Evolutionary conservation across 2,888 invertebrate genomes (phyloP).

Genomic region (Frankliniella intonsa): DNA sequence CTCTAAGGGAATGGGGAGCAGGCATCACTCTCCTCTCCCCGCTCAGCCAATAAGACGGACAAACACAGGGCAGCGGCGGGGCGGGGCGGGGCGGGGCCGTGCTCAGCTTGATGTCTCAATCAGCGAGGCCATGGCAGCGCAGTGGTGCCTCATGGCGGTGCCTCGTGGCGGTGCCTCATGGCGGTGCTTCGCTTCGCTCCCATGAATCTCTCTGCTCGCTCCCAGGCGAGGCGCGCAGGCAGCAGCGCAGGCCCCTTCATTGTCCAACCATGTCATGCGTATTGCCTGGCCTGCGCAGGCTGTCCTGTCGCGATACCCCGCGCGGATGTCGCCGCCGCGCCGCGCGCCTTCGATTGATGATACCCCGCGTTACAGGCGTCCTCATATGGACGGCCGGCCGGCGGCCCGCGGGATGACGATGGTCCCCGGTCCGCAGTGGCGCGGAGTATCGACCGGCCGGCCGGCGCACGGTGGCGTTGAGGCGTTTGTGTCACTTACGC

Average conservation of each 20-base stretch:
- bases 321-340: background rate
- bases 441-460: background rate
- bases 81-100: background rate
- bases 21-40: background rate
- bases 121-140: background rate
- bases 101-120: background rate
- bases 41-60: conserved; percentile 11
- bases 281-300: background rate
- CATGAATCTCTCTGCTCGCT: background rate
- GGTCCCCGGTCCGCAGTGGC: too few relatives aligned
- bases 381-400: background rate
- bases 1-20: background rate
- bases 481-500: too few relatives aligned
- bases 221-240: background rate
- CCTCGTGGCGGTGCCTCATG: background rate
- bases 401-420: too few relatives aligned
- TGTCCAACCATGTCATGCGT: conserved; percentile 3
- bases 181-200: background rate
- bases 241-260: background rate
- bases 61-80: background rate
- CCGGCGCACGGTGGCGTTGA: too few relatives aligned
- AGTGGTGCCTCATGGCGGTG: background rate
- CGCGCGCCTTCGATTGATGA: background rate
- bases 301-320: background rate
- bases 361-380: background rate